Percentiles rank a stretch among this genome's conserved stretches.
Evolutionary conservation across 2,797 vertebrate genomes (phyloP).

Genomic region (Parambassis ranga): DNA sequence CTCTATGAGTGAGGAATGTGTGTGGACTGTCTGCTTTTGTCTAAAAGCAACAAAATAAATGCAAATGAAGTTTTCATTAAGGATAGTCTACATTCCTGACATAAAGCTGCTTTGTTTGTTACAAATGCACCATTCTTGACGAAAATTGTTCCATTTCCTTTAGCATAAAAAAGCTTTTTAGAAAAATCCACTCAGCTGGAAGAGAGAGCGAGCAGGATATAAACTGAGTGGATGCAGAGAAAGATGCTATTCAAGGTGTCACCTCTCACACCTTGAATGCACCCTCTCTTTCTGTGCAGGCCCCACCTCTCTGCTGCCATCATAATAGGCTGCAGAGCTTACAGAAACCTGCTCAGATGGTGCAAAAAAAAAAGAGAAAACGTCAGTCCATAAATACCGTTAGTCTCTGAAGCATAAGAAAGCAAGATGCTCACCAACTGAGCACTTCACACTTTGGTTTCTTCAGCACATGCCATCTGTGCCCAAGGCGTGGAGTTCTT

Average conservation of each 20-base stretch:
- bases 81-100: slow-evolving; percentile 1
- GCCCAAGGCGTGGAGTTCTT: slow-evolving; percentile 15
- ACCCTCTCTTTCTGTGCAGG: slow-evolving; percentile 1
- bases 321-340: neutral
- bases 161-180: neutral
- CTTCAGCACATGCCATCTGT: slow-evolving; percentile 35
- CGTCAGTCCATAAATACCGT: slow-evolving; percentile 43
- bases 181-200: slow-evolving; percentile 22
- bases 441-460: slow-evolving; percentile 48
- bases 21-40: slow-evolving; percentile 7
- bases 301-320: neutral
- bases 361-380: slow-evolving; percentile 2
- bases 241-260: slow-evolving; percentile 34
- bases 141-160: neutral
- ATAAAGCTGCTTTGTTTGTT: slow-evolving; percentile 28
- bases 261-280: slow-evolving; percentile 30
- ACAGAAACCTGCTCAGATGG: slow-evolving; percentile 18
- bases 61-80: slow-evolving; percentile 53
- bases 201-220: slow-evolving; percentile 8
- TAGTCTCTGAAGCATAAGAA: slow-evolving; percentile 45
- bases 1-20: slow-evolving; percentile 28
- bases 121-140: too few relatives aligned
- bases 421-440: slow-evolving; percentile 38
- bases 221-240: neutral
- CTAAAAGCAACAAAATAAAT: slow-evolving; percentile 56